A percentile compares a stretch with the other conserved stretches of the same genome.
Evolutionary conservation across 1,140 invertebrate species (phyloP).

Genomic region (Solenopsis invicta): DNA sequence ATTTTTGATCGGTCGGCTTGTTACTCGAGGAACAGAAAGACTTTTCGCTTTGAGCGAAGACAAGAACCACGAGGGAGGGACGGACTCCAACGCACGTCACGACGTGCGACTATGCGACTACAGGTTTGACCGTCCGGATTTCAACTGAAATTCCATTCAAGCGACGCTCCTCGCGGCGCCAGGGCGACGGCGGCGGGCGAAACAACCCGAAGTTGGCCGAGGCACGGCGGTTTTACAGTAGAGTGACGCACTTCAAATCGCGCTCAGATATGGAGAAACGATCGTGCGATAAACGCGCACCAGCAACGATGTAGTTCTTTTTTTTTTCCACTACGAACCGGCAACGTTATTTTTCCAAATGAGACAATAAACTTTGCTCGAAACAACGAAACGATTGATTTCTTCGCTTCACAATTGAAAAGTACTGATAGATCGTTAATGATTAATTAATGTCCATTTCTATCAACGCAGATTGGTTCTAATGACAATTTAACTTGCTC

Average conservation of each 20-base stretch:
- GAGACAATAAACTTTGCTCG: no score
- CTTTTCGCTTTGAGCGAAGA: background rate
- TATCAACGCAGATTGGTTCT: no score
- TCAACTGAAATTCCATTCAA: constrained; percentile 37
- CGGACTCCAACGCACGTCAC: constrained; percentile 16
- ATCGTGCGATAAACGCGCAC: background rate
- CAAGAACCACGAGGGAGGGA: constrained; percentile 37
- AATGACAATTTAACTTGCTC: no score
- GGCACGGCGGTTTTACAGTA: background rate
- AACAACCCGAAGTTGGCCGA: constrained; percentile 12
- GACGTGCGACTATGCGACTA: constrained; percentile 23
- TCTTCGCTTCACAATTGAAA: no score
- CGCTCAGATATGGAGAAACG: background rate
- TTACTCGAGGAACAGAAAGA: no score
- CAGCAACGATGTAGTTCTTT: no score
- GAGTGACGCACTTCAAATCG: background rate
- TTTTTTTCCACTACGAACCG: no score
- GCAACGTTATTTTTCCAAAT: no score
- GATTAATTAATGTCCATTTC: no score
- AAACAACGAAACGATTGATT: no score
- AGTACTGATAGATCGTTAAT: no score
- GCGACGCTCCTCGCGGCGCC: constrained; percentile 23
- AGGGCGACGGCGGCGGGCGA: background rate
- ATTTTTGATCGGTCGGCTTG: constrained; percentile 80
- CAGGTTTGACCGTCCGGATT: constrained; percentile 62